Base-by-base conservation (phyloP, 2,888 invertebrate genomes). In the Clepsis dumicolana region DNA sequence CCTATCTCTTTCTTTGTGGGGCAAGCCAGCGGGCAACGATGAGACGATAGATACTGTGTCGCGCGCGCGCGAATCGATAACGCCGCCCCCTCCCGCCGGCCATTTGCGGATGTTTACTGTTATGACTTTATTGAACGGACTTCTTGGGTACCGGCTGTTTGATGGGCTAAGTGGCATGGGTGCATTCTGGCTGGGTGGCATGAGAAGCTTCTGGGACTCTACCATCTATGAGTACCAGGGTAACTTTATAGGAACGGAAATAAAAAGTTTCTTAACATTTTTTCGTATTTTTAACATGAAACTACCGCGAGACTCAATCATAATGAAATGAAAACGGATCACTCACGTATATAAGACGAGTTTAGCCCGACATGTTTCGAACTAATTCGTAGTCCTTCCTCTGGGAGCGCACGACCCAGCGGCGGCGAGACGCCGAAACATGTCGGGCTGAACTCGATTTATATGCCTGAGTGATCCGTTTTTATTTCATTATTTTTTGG, bases 1-100 rank as follows among this genome's bases (percentile, higher is more conserved):
- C 92, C 93, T 92, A 93, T 93, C 93, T 93, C 93, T 93, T 93
- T 93, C 93, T 93, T 92, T 93, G 93, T 93, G 92, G 84, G 90
- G 91, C 90, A 86, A 81, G 88, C 88, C 82, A 90, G 82, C 91
- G 91, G 88, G 91, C 90, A 87, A 91, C 93, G 93, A 93, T 90
- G 93, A 93, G 93, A 93, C 90, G 90, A 92, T 88, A 92, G 93
- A 93, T 93, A 93, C 92, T 88, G 85, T 88, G 90, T 90, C 91
- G 94, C 93, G 93, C 92, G 89, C 89, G 92, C 93, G 92, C 90
- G 89, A 90, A 93, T 92, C 93, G 90, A 92, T 91, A 89, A 80
- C 44, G 82, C 79, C 73, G 72, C 78, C 77, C 85, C 85, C 82
- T 81, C 79, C 83, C 84, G 86, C 87, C 92, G 92, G 92, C 94